A percentile compares a stretch with the other conserved stretches of the same genome.
phyloP scores from a whole-genome alignment of 2,113 vertebrate genomes.

The Coregonus clupeaformis region DNA sequence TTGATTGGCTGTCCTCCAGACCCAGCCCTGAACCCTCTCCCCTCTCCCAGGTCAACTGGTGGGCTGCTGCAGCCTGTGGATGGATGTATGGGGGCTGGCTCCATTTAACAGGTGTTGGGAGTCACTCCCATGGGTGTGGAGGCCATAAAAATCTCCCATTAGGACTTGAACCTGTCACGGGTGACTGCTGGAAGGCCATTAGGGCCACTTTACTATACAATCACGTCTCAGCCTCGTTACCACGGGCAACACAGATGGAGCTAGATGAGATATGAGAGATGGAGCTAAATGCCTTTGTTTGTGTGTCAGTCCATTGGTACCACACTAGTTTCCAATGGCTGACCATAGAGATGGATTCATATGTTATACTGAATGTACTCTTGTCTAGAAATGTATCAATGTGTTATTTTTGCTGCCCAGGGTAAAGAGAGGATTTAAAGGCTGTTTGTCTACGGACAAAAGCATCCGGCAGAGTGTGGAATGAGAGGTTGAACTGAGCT shows the following conservation, averaged over 20 bases:
- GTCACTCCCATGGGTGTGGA: constrained; percentile 41
- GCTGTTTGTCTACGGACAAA: too few species aligned
- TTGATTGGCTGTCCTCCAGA: constrained; percentile 44
- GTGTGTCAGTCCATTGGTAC: constrained; percentile 19
- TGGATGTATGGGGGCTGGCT: constrained; percentile 31
- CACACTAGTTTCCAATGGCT: background rate
- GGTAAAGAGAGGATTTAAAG: background rate
- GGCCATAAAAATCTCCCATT: constrained; percentile 68
- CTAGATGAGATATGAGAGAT: constrained; percentile 30
- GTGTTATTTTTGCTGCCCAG: background rate
- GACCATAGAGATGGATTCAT: constrained; percentile 9
- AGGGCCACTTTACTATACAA: constrained; percentile 69
- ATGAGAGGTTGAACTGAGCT: too few species aligned
- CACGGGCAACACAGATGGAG: constrained; percentile 55
- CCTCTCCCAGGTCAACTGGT: constrained; percentile 41
- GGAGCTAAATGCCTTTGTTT: constrained; percentile 28
- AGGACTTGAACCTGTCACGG: constrained; percentile 75
- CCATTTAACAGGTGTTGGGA: constrained; percentile 72
- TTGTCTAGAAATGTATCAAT: background rate
- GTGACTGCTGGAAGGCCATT: constrained; percentile 72
- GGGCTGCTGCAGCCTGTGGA: constrained; percentile 30
- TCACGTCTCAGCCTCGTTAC: constrained; percentile 65
- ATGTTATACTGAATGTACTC: too few species aligned
- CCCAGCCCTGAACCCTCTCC: background rate
- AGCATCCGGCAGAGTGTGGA: too few species aligned